These are phyloP conservation scores for Ceratothoa steindachneri DNA, from an alignment of 2,888 invertebrate species.

Conservation along the genomic window DNA sequence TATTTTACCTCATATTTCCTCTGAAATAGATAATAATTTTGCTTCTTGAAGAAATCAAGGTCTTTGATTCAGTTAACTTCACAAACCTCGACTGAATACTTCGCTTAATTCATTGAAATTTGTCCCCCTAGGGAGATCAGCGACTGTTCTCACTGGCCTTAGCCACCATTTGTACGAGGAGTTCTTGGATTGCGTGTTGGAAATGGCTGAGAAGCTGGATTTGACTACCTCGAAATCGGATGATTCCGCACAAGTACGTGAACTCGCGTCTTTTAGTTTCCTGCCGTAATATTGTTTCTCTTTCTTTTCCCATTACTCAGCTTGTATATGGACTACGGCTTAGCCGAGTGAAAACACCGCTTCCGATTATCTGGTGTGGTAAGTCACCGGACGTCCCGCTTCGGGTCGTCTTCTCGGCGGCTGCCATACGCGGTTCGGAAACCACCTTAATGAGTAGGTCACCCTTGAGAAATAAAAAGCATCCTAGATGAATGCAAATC, in stretches of 20 bases:
- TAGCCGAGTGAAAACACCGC: background rate
- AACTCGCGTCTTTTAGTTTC: background rate
- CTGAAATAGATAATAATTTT: too few species aligned
- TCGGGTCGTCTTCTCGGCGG: too few species aligned
- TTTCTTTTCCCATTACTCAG: background rate
- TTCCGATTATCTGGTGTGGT: background rate
- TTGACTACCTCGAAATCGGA: constrained; percentile 20
- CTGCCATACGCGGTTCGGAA: too few species aligned
- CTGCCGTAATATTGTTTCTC: background rate
- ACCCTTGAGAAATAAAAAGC: too few species aligned
- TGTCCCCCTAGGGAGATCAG: constrained; percentile 31
- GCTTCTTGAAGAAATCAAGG: too few species aligned
- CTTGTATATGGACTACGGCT: background rate
- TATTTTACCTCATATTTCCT: too few species aligned
- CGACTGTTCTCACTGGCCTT: constrained; percentile 20
- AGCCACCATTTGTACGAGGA: constrained; percentile 28
- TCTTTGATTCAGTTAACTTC: too few species aligned
- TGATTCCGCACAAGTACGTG: background rate
- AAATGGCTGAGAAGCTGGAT: constrained; percentile 34
- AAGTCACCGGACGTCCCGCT: too few species aligned
- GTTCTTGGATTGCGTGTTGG: constrained; percentile 25
- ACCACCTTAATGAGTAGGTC: too few species aligned
- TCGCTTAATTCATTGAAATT: too few species aligned
- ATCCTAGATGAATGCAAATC: too few species aligned
- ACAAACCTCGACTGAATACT: too few species aligned